These are phyloP conservation scores for Mus minutoides DNA, from an alignment of 2,797 vertebrate genomes.

Conservation along the genomic window DNA sequence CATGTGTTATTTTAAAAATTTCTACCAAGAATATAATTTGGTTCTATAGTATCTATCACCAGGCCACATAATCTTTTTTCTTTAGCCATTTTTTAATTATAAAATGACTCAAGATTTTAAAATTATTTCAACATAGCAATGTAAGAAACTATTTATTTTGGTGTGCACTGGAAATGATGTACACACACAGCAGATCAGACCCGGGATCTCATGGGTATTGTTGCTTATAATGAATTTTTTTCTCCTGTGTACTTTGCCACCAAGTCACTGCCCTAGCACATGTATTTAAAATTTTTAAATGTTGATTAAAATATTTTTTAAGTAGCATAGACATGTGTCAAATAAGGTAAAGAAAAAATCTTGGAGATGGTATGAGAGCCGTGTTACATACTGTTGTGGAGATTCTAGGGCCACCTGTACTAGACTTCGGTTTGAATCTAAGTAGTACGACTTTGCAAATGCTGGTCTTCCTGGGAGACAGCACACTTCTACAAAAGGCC, in stretches of 20 bases:
- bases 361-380: background rate
- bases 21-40: conserved; percentile 40
- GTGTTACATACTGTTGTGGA: background rate
- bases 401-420: background rate
- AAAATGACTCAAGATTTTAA: background rate
- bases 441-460: conserved; percentile 35
- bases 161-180: background rate
- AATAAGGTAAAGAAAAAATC: background rate
- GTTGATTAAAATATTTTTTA: conserved; percentile 7
- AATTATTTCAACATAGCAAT: background rate
- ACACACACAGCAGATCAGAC: background rate
- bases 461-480: background rate
- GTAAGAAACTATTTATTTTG: background rate
- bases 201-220: background rate
- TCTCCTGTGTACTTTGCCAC: background rate
- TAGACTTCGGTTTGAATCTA: background rate
- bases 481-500: background rate
- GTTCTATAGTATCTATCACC: background rate
- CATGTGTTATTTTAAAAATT: conserved; percentile 1
- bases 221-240: background rate
- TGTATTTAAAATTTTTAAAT: background rate
- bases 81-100: conserved; percentile 41
- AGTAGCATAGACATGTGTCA: background rate
- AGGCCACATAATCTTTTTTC: background rate
- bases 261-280: background rate